Conservation (phyloP, 2,797 vertebrate species). For the Phylloscopus collybita region DNA sequence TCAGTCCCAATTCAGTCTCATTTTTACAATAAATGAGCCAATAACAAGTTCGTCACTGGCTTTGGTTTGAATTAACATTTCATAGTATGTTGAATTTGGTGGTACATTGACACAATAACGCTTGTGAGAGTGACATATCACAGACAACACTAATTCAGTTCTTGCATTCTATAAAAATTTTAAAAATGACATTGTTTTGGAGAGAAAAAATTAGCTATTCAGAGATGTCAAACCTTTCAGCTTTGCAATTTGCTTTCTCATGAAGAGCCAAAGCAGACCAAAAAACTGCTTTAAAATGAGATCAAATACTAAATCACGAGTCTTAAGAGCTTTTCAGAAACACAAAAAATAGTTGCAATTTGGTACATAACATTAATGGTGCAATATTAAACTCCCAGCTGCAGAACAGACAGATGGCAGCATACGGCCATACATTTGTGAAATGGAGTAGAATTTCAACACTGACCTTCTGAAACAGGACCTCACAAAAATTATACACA, state of each 20-base stretch:
- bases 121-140: not conserved
- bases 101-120: not conserved
- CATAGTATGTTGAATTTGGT: not conserved
- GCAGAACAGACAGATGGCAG: conserved; percentile 53
- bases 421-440: not conserved
- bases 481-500: not conserved
- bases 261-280: not conserved
- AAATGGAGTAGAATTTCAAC: conserved; percentile 50
- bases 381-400: not conserved
- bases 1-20: not conserved
- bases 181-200: not conserved
- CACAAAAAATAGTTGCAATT: not conserved
- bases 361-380: not conserved
- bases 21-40: not conserved
- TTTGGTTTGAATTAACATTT: not conserved
- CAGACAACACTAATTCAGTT: not conserved
- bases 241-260: not conserved
- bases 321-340: not conserved
- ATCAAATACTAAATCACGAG: not conserved
- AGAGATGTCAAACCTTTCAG: not conserved
- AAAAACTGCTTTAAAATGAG: not conserved
- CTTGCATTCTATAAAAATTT: not conserved
- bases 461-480: conserved; percentile 5
- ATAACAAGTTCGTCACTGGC: not conserved
- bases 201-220: not conserved